These are phyloP conservation scores for Diorhabda sublineata DNA, from an alignment of 1,140 invertebrate genomes.

Conservation along the genomic window DNA sequence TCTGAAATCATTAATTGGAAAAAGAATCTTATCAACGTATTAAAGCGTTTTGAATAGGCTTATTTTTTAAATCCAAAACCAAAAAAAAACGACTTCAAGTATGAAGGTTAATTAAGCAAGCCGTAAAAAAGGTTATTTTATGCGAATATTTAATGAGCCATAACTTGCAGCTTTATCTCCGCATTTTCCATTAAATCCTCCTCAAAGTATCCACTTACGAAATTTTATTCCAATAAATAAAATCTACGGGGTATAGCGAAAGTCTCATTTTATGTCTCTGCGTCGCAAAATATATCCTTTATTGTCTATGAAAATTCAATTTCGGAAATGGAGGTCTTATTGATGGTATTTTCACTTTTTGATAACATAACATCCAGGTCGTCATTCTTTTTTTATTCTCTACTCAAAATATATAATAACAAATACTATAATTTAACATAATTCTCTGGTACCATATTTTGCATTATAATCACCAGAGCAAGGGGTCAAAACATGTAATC, in stretches of 20 bases:
- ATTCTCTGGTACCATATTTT: too few species aligned
- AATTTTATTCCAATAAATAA: constrained; percentile 19
- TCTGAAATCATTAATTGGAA: not conserved
- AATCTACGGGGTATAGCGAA: constrained; percentile 4
- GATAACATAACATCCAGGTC: too few species aligned
- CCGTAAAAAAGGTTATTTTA: constrained; percentile 20
- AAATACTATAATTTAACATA: too few species aligned
- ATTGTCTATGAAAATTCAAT: constrained; percentile 3
- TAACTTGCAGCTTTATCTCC: constrained; percentile 21
- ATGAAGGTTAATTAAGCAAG: constrained; percentile 21
- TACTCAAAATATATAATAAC: too few species aligned
- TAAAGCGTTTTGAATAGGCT: not conserved
- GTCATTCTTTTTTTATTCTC: too few species aligned
- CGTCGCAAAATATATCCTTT: not conserved
- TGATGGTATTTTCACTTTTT: not conserved
- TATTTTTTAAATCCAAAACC: constrained; percentile 14
- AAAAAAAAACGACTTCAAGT: constrained; percentile 15
- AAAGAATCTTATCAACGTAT: not conserved
- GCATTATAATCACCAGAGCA: too few species aligned
- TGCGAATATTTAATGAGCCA: constrained; percentile 22
- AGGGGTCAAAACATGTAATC: too few species aligned
- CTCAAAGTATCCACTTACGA: constrained; percentile 16
- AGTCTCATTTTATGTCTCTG: not conserved
- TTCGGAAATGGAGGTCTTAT: not conserved
- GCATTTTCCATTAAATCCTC: constrained; percentile 19